Base-by-base conservation (phyloP, 1,140 invertebrate genomes). In the Lordiphosa stackelbergi region DNA sequence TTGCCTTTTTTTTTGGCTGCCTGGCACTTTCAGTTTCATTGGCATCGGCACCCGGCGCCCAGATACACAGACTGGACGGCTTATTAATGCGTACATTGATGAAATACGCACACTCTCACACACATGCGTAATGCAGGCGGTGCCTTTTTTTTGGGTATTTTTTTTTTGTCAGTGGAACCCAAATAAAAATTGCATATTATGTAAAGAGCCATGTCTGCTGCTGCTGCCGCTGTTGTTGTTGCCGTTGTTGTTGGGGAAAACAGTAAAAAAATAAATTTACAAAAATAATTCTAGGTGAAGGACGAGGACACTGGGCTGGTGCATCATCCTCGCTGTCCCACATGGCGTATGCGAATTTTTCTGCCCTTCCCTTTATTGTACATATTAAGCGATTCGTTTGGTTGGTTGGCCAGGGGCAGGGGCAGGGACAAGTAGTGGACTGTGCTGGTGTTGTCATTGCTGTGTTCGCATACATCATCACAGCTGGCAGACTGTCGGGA, bases 201-300 rank as follows among this genome's bases (percentile, higher is more conserved):
- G 77, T 83, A 83, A 83, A 83, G 72, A 75, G 61, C 63, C 40
- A 36, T 28, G 66, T 53, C 64, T 54, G 73, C 41, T 66, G 65
- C 66, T 69, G 66, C 59, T 64, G 12, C 6, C 60, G n/a, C n/a
- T n/a, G n/a, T n/a, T n/a, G n/a, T n/a, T n/a, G 37, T 19, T 57
- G 37, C 55, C 57, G 40, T 19, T 68, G 58, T 49, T 52, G 64
- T 31, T 54, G 60, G 52, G 36, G 13, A 13, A 45, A 31, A 52
- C 38, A 4, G 48, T 19, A 37, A 35, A 57, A 56, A 56, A 58
- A 64, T 66, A 69, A 77, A 70, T 55, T 53, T 71, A 66, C 77
- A 85, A 85, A 85, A 85, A 85, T 81, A 64, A 85, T 85, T 85
- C 81, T 85, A 85, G 81, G 81, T 85, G 81, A 85, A 85, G 81